Evolutionary conservation across 2,797 vertebrate species (phyloP).

Genomic region (Gymnocypris eckloni): DNA sequence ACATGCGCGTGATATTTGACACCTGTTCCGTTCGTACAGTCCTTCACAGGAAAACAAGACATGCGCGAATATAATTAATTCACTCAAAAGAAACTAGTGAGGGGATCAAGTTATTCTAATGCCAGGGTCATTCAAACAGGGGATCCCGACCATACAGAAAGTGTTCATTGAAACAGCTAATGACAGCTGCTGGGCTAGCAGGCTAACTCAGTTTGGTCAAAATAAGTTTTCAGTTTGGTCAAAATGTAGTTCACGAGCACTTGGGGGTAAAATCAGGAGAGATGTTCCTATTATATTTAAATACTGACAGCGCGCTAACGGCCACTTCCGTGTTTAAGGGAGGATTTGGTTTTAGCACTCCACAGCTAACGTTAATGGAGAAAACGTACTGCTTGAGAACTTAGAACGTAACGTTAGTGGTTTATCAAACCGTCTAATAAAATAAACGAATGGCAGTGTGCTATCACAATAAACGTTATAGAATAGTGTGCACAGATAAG

Average conservation of each 20-base stretch:
- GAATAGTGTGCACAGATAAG: neutral
- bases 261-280: neutral
- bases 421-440: neutral
- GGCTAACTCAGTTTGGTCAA: constrained; percentile 7
- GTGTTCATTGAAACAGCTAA: neutral
- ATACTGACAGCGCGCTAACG: neutral
- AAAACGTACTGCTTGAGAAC: neutral
- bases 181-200: neutral
- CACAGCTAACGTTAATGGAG: constrained; percentile 23
- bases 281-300: constrained; percentile 5
- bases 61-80: neutral
- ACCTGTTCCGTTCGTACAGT: constrained; percentile 21
- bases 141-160: neutral
- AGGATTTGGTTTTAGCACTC: constrained; percentile 24
- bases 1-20: constrained; percentile 17
- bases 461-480: neutral
- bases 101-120: neutral
- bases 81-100: neutral
- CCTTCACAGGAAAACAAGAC: neutral
- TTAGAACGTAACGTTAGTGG: neutral
- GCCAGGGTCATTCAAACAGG: neutral
- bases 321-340: constrained; percentile 30
- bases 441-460: neutral
- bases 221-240: neutral
- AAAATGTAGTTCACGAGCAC: neutral